Evolutionary conservation across 2,797 vertebrate genomes (phyloP).

Genomic region (Mormyrops attenuatus): DNA sequence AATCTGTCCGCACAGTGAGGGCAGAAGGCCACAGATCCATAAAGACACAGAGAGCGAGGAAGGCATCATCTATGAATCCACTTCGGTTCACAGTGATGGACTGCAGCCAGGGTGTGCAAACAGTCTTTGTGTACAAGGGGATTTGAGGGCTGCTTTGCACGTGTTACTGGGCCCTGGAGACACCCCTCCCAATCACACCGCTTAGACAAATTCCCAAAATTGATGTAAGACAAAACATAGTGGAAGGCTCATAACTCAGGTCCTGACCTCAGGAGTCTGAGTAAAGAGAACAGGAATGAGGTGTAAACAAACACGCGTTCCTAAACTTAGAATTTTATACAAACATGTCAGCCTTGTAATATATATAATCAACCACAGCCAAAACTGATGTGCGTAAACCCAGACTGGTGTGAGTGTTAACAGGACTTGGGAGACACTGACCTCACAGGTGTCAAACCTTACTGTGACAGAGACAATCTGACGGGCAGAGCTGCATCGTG

Average conservation of each 20-base stretch:
- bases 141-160: conserved; percentile 58
- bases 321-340: background rate
- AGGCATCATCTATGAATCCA: conserved; percentile 67
- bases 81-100: conserved; percentile 64
- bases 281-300: background rate
- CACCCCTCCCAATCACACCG: conserved; percentile 12
- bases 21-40: background rate
- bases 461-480: background rate
- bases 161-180: conserved; percentile 56
- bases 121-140: conserved; percentile 38
- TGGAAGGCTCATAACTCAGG: background rate
- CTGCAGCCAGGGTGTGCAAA: conserved; percentile 44
- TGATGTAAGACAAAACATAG: background rate
- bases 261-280: background rate
- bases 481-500: background rate
- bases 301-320: background rate
- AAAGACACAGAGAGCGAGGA: background rate
- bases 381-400: background rate
- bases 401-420: background rate
- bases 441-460: background rate
- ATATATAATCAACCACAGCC: background rate
- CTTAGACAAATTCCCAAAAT: background rate
- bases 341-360: background rate
- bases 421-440: background rate
- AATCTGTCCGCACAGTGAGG: background rate